A percentile compares a stretch with the other conserved stretches of the same genome.
Conservation (phyloP, 2,113 vertebrate species). For the Terrapene triunguis region DNA sequence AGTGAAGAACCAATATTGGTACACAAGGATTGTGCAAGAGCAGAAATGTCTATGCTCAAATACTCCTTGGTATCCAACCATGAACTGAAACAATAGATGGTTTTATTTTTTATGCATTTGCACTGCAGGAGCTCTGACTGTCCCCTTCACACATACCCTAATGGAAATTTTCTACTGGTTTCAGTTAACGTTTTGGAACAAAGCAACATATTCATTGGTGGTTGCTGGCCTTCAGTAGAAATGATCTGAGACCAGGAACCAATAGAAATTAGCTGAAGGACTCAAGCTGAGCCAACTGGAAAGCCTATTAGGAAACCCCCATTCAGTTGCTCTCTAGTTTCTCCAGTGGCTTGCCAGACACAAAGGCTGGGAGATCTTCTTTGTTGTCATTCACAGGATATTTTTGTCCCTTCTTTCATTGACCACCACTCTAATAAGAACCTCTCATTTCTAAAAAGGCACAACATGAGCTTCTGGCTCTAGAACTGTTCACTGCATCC, state of each 20-base stretch:
- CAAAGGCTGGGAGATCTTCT: background rate
- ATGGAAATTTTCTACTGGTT: background rate
- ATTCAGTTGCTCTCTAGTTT: background rate
- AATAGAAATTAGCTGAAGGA: background rate
- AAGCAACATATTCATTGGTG: background rate
- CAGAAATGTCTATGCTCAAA: background rate
- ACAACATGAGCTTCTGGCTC: background rate
- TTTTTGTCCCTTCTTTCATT: background rate
- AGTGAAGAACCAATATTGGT: background rate
- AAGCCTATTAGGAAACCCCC: background rate
- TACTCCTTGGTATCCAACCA: background rate
- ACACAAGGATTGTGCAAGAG: background rate
- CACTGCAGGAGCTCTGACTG: background rate
- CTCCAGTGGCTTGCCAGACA: background rate
- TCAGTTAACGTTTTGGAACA: background rate
- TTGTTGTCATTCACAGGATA: background rate
- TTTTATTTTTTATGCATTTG: background rate
- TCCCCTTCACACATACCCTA: background rate
- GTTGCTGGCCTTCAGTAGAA: background rate
- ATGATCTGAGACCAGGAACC: background rate
- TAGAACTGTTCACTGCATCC: background rate
- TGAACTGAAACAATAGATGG: background rate
- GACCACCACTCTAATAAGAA: background rate
- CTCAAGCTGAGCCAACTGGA: background rate
- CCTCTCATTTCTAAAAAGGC: background rate